These are phyloP conservation scores for Acropora tenuis DNA, from an alignment of 64 coral and sea anemone genomes.

Conservation along the genomic window DNA sequence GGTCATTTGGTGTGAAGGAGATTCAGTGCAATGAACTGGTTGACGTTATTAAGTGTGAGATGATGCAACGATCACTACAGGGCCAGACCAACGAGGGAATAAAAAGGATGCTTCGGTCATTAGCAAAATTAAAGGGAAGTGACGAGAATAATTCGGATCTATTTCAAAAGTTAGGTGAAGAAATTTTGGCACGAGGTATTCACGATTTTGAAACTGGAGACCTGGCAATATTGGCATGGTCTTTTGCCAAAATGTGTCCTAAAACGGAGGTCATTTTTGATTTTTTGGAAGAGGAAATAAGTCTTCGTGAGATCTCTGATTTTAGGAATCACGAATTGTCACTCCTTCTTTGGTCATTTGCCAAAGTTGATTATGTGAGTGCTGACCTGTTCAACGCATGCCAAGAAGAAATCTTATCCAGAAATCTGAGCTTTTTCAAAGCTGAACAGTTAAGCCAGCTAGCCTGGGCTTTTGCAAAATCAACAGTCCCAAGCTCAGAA, in stretches of 20 bases:
- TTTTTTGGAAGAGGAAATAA: constrained; percentile 31
- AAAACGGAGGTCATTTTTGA: background rate
- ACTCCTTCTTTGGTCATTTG: constrained; percentile 31
- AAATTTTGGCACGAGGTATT: constrained; percentile 17
- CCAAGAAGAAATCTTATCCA: constrained; percentile 20
- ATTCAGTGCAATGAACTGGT: background rate
- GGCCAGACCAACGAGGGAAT: background rate
- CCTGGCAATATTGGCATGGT: constrained; percentile 18
- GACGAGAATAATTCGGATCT: background rate
- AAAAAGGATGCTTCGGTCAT: background rate
- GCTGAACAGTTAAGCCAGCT: constrained; percentile 30
- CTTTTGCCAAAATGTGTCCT: constrained; percentile 27
- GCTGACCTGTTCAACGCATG: background rate
- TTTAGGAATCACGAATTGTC: constrained; percentile 35
- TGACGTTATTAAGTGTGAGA: background rate
- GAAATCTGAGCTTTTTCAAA: constrained; percentile 23
- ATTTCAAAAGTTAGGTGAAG: background rate
- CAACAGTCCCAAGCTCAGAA: background rate
- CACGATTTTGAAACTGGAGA: constrained; percentile 29
- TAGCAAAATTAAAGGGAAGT: background rate
- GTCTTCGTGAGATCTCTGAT: background rate
- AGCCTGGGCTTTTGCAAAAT: constrained; percentile 17
- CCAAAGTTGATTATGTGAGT: background rate
- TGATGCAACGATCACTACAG: background rate
- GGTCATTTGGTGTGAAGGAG: constrained; percentile 6